Base-by-base conservation (phyloP, 92 coral and sea anemone species). In the Isaurus tuberculatus region DNA sequence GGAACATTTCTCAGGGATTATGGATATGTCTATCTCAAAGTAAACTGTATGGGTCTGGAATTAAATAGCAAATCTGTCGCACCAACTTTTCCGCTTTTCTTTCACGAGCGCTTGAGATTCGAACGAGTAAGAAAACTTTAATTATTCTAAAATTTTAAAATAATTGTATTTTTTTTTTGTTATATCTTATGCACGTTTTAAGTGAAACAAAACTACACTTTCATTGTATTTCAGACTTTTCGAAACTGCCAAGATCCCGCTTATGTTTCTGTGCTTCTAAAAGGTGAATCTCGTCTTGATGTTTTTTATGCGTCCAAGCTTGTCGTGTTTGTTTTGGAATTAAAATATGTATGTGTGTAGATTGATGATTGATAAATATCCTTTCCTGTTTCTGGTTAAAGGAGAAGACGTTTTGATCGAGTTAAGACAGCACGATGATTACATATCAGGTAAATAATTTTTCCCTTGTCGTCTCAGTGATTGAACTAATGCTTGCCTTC, bases 191-290 rank as follows among this genome's bases (percentile, higher is more conserved):
- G 17, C 34, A 51, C 33, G 16, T 19, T 53, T 31, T 57, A 51
- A 57, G 30, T 9, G 58, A 36, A 11, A 33, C 32, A 33, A 23
- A 77, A 1, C 16, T 0, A 28, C 0, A 7, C 66, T 44, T 46
- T 65, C n/a, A 17, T 65, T 65, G 37, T 20, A 5, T 80, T 70
- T 33, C 72, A 95, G 99, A 94, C 95, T 53, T 96, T 96, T 81
- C 91, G 89, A 86, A 96, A 94, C 87, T 96, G 99, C 60, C 99
- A 96, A 83, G 99, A 96, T 70, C 99, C 99, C 2, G 99, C 99
- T 3, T 96, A 96, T 72, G 99, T 96, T 25, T 94, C 99, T 17
- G 92, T 94, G 33, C 95, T 94, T 16, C 90, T 96, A 57, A 96
- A 96, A 96, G 99, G 99, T 96, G 65, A n/a, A 72, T 75, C 28